Evolutionary conservation across 2,888 invertebrate genomes (phyloP).

Genomic region (Crioceris asparagi): DNA sequence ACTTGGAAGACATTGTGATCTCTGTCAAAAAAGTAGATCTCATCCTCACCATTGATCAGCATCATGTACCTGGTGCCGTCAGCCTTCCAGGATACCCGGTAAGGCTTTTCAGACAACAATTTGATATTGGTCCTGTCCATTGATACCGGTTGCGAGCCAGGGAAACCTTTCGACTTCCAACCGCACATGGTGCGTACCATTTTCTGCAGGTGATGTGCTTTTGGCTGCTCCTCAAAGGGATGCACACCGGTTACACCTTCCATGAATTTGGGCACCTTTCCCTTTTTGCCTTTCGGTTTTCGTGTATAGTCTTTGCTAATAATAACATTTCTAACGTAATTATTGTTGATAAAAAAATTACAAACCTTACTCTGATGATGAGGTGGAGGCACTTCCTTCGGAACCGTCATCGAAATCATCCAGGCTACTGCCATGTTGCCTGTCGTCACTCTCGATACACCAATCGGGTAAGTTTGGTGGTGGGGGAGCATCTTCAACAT

Average conservation of each 20-base stretch:
- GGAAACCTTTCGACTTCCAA: constrained; percentile 76
- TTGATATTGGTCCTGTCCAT: constrained; percentile 78
- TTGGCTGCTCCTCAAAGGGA: constrained; percentile 52
- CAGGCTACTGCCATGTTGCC: constrained; percentile 21
- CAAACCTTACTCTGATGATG: constrained; percentile 12
- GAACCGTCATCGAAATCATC: constrained; percentile 17
- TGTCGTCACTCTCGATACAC: constrained; percentile 53
- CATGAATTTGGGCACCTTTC: constrained; percentile 55
- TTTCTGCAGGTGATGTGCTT: constrained; percentile 51
- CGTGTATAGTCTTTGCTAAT: background rate
- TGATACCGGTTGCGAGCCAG: constrained; percentile 95
- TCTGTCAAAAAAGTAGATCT: constrained; percentile 90
- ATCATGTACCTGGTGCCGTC: constrained; percentile 98
- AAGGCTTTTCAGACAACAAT: constrained; percentile 68
- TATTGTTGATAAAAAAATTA: background rate
- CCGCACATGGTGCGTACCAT: constrained; percentile 70
- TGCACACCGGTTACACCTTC: constrained; percentile 72
- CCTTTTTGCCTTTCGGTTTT: background rate
- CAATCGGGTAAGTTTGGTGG: constrained; percentile 78
- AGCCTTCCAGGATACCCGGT: constrained; percentile 97
- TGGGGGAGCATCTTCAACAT: constrained; percentile 54
- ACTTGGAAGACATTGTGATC: constrained; percentile 89
- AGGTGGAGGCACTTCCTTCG: constrained; percentile 21
- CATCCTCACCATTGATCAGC: constrained; percentile 76
- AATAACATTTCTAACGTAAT: background rate